Base-by-base conservation (phyloP, 2,888 invertebrate species). In the Caradrina kadenii region DNA sequence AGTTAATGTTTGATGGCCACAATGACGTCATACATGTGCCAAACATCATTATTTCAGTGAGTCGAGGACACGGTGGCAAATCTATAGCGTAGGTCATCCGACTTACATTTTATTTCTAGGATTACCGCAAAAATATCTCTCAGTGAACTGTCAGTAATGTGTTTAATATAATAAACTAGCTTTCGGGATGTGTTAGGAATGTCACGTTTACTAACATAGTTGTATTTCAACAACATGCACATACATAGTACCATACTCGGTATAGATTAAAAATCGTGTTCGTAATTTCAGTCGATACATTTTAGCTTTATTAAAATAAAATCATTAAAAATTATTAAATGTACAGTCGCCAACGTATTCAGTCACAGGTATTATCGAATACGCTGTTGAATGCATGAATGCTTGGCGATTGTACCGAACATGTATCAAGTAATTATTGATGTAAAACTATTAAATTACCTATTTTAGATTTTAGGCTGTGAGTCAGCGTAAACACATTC, bases 401-500 rank as follows among this genome's bases (percentile, higher is more conserved):
- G 22, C 39, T 74, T 81, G 86, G 80, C 79, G 84, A 76, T 76
- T 86, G 83, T 85, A 84, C 82, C 62, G 82, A 85, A 89, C 86
- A 86, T 88, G 90, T 91, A 91, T 91, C 89, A 90, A 91, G 87
- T 91, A 90, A 90, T 86, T 86, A 88, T 89, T 86, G 86, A 89
- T 87, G 87, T 90, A 85, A 81, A 87, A 89, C 88, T 90, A 88
- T 89, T 86, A 84, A 79, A 86, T 90, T 92, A 92, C 89, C 88
- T 92, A 92, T 90, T 85, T 90, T 95, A 94, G 93, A 93, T 92
- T 90, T 90, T 94, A 95, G 94, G 94, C 95, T 96, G 94, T 94
- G 93, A 93, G 87, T 92, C 95, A 94, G 94, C 93, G 86, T 92
- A 88, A 90, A 93, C 92, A 93, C 91, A 91, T 93, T 93, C 93